Percentiles rank a stretch among this genome's conserved stretches.
Conservation (phyloP, 1,140 invertebrate genomes). For the Helicoverpa zea region DNA sequence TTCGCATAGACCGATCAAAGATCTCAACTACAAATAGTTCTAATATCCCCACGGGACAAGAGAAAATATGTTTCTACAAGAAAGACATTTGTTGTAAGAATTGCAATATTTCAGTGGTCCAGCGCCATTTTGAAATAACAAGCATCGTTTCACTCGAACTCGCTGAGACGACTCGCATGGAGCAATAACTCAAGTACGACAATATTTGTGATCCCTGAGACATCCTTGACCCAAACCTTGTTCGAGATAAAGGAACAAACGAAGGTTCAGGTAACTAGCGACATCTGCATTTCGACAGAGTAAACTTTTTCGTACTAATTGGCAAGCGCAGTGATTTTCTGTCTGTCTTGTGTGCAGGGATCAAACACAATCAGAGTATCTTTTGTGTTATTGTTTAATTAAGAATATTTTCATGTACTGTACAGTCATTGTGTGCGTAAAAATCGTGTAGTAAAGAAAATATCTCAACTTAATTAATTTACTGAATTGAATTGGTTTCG, state of each 20-base stretch:
- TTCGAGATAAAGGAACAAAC: neutral
- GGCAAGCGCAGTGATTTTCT: neutral
- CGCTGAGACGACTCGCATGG: conserved; percentile 5
- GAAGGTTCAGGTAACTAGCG: neutral
- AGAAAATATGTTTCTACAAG: conserved; percentile 16
- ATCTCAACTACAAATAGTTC: conserved; percentile 15
- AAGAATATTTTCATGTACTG: too few relatives aligned
- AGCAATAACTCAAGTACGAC: conserved; percentile 46
- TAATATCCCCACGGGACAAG: conserved; percentile 2
- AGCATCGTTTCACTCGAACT: conserved; percentile 20
- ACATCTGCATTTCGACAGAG: neutral
- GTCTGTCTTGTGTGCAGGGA: neutral
- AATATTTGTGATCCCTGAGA: conserved; percentile 43
- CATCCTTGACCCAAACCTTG: conserved; percentile 40
- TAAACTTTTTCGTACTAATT: neutral
- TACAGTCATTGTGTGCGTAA: too few relatives aligned
- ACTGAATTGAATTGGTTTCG: too few relatives aligned
- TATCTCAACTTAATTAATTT: too few relatives aligned
- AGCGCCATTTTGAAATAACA: conserved; percentile 5
- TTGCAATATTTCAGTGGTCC: conserved; percentile 11
- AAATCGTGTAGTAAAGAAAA: too few relatives aligned
- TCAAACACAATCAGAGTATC: neutral
- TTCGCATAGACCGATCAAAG: neutral
- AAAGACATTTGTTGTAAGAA: conserved; percentile 18
- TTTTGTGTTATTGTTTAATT: too few relatives aligned